Evolutionary conservation across 2,888 invertebrate species (phyloP).

Genomic region (Epinotia brunnichana): DNA sequence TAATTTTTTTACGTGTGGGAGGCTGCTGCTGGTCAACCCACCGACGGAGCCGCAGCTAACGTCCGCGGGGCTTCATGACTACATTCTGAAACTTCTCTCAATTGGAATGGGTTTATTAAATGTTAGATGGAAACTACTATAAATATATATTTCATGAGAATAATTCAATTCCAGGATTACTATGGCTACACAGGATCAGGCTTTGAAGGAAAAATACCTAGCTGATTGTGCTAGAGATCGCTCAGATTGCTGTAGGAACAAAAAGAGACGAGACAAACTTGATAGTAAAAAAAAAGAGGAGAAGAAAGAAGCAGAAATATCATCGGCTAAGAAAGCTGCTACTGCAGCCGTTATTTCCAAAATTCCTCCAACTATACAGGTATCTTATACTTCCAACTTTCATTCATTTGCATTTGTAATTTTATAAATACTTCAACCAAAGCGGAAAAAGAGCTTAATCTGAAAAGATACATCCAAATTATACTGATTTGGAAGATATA

Average conservation of each 20-base stretch:
- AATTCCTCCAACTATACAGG: conserved; percentile 76
- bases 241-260: conserved; percentile 73
- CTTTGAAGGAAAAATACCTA: conserved; percentile 67
- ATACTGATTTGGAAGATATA: too few relatives aligned
- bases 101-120: too few relatives aligned
- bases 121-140: too few relatives aligned
- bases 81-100: too few relatives aligned
- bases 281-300: conserved; percentile 60
- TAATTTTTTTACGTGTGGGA: too few relatives aligned
- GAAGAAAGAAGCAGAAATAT: conserved; percentile 50
- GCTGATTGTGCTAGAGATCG: conserved; percentile 67
- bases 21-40: too few relatives aligned
- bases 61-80: too few relatives aligned
- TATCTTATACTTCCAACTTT: conserved; percentile 43
- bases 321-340: conserved; percentile 48
- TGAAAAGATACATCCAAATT: too few relatives aligned
- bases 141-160: not conserved
- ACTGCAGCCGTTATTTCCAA: conserved; percentile 61
- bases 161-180: conserved; percentile 65
- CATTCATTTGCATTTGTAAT: too few relatives aligned
- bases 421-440: too few relatives aligned
- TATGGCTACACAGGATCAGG: conserved; percentile 69
- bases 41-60: too few relatives aligned
- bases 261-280: conserved; percentile 58
- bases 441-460: too few relatives aligned